Base-by-base conservation (phyloP, 2,113 vertebrate species). In the Rissa tridactyla region DNA sequence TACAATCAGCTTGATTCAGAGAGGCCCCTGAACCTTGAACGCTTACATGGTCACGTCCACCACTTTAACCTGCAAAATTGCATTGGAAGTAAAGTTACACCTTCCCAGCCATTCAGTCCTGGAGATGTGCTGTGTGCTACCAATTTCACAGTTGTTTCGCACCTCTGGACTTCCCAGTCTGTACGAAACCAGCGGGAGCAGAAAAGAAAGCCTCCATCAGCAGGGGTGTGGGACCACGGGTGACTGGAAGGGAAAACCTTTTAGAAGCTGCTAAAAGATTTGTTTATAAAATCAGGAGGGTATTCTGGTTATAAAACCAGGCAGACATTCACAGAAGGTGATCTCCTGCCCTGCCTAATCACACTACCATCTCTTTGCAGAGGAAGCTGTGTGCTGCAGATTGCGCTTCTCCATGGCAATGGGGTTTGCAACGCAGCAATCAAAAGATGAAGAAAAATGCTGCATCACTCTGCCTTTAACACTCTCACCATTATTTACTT, bases 391-490 rank as follows among this genome's bases (percentile, higher is more conserved):
- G 23, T 15, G 64, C 62, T 44, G 61, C 71, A 38, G 44, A 18
- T 10, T 22, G 58, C 27, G 4, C 77, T 27, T 44, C 83, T 23
- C 77, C 54, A 34, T 18, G 68, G 58, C 88, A n/a, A 61, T 66
- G 51, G 84, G 77, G 73, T 38, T 62, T 73, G 90, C 72, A 51
- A 34, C 2, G 49, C 49, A 61, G 70, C 49, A 36, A 88, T 70
- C 90, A 52, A 38, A 70, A 46, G 61, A 88, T 62, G 75, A 75
- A 92, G 94, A 91, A 65, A 91, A 84, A 94, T 40, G 83, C 75
- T n/a, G 34, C 70, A 17, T 47, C 36, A 6, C 51, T 88, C 90
- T 68, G 49, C 77, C 77, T 75, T 57, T 49, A 52, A 30, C 71
- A 29, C 57, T 72, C 61, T 19, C 47, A 26, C 83, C 42, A 46